A percentile compares a stretch with the other conserved stretches of the same genome.
Evolutionary conservation across 2,888 invertebrate genomes (phyloP).

Genomic region (Microdon myrmicae): DNA sequence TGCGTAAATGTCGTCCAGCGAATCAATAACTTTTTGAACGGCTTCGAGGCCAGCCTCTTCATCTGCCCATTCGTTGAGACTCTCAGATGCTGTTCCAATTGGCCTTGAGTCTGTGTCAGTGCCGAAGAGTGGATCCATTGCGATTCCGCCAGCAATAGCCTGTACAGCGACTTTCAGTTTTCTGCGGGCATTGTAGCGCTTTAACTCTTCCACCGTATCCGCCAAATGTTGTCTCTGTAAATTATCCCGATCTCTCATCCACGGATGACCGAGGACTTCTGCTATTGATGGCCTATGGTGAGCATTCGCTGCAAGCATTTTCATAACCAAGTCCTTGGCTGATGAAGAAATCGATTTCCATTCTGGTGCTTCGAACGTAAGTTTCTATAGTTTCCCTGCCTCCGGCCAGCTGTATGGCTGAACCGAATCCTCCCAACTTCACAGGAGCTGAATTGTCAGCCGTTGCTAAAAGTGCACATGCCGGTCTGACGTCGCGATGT

Average conservation of each 20-base stretch:
- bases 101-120: constrained; percentile 69
- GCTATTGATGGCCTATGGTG: constrained; percentile 93
- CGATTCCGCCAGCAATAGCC: constrained; percentile 82
- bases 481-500: constrained; percentile 97
- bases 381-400: constrained; percentile 74
- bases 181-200: constrained; percentile 95
- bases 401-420: constrained; percentile 91
- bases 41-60: constrained; percentile 68
- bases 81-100: constrained; percentile 65
- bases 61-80: constrained; percentile 69
- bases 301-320: constrained; percentile 93
- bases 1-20: constrained; percentile 93
- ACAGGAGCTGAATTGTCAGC: constrained; percentile 98
- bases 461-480: constrained; percentile 94
- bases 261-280: constrained; percentile 94
- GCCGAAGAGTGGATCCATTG: constrained; percentile 70
- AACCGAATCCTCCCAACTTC: constrained; percentile 96
- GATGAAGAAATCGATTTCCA: constrained; percentile 95
- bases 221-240: constrained; percentile 88
- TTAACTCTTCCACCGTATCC: constrained; percentile 95
- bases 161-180: constrained; percentile 91
- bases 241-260: constrained; percentile 96
- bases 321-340: constrained; percentile 93
- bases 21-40: constrained; percentile 81
- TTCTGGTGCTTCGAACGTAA: constrained; percentile 81